These are phyloP conservation scores for Trichonephila inaurata DNA, from an alignment of 1,140 invertebrate genomes.

Conservation along the genomic window DNA sequence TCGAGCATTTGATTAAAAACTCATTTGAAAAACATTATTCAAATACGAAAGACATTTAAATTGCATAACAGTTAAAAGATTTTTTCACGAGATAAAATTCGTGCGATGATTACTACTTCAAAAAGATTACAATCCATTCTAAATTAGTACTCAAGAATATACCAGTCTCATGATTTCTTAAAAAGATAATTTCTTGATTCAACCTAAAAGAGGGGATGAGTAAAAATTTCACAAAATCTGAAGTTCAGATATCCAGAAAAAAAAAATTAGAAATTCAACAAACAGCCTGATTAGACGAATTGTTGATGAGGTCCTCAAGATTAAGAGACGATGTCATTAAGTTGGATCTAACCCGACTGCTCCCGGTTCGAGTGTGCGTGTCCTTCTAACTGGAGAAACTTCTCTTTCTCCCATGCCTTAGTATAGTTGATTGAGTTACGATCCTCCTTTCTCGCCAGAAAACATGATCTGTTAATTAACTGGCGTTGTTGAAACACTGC, in stretches of 20 bases:
- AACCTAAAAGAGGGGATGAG: too few relatives aligned
- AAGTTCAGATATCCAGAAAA: background rate
- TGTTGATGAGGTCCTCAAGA: conserved; percentile 35
- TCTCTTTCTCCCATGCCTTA: background rate
- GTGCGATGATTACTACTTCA: too few relatives aligned
- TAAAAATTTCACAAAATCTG: background rate
- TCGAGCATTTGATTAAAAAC: too few relatives aligned
- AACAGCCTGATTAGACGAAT: background rate
- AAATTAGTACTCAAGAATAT: too few relatives aligned
- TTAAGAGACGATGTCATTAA: conserved; percentile 49
- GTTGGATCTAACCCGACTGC: conserved; percentile 23
- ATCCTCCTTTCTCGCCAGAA: conserved; percentile 30
- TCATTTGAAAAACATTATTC: too few relatives aligned
- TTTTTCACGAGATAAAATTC: too few relatives aligned
- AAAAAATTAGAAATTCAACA: background rate
- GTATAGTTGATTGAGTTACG: conserved; percentile 63
- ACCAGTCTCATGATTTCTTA: too few relatives aligned
- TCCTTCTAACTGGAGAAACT: background rate
- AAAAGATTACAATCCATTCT: too few relatives aligned
- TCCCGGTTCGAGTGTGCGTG: background rate
- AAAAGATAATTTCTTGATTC: too few relatives aligned
- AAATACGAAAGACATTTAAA: too few relatives aligned
- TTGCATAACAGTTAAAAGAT: too few relatives aligned
- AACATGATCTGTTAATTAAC: conserved; percentile 70
- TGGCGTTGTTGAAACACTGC: conserved; percentile 38